A percentile compares a stretch with the other conserved stretches of the same genome.
Conservation (phyloP, 2,113 vertebrate species). For the Pygoscelis antarcticus region DNA sequence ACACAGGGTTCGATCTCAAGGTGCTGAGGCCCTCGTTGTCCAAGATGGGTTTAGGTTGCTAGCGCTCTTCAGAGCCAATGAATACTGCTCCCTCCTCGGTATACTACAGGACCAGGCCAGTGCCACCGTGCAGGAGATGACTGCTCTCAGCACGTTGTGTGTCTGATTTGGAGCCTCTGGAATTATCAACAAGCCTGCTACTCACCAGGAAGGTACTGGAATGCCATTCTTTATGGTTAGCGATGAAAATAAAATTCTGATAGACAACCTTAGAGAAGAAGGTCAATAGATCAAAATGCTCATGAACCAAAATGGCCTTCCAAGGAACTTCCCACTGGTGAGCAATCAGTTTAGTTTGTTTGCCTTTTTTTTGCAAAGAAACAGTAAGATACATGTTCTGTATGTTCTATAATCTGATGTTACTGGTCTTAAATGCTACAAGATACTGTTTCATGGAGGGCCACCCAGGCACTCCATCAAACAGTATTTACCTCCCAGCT, state of each 20-base stretch:
- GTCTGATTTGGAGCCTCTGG: background rate
- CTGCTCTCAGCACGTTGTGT: background rate
- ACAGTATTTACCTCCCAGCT: background rate
- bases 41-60: background rate
- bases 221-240: background rate
- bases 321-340: background rate
- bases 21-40: background rate
- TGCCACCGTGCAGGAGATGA: background rate
- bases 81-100: background rate
- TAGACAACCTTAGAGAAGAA: background rate
- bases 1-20: background rate
- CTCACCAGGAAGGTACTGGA: background rate
- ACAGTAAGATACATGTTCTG: accelerated
- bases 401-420: background rate
- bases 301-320: background rate
- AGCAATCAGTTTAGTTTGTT: background rate
- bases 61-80: background rate
- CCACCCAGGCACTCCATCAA: background rate
- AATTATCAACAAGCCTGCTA: background rate
- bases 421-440: background rate
- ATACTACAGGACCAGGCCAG: background rate
- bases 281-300: background rate
- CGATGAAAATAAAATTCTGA: background rate
- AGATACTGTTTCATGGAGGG: background rate
- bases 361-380: background rate